phyloP scores from a whole-genome alignment of 2,113 vertebrate genomes.

The Forbesichthys papilliferus region DNA sequence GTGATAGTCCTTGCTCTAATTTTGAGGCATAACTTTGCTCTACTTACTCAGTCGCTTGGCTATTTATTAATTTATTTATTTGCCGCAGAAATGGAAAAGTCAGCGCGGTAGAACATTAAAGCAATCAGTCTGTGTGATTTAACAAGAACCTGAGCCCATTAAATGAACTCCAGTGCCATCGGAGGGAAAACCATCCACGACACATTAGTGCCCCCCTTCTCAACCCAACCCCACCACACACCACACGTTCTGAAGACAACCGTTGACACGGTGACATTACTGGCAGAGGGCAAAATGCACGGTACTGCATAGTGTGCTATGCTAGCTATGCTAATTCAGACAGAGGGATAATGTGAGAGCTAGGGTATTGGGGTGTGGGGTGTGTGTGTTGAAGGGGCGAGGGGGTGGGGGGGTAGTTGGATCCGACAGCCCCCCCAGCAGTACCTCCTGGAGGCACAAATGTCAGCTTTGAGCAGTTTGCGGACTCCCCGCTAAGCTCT shows the following conservation, averaged over 20 bases:
- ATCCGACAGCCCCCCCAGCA: constrained; percentile 70
- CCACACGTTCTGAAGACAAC: constrained; percentile 37
- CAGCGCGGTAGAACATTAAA: constrained; percentile 78
- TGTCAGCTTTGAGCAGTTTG: constrained; percentile 84
- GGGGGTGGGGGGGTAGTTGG: constrained; percentile 39
- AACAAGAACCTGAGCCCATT: constrained; percentile 78
- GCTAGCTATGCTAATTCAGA: constrained; percentile 39
- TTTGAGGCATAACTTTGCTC: neutral
- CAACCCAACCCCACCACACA: neutral
- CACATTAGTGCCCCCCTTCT: constrained; percentile 70
- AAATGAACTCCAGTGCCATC: constrained; percentile 70
- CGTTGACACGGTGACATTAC: constrained; percentile 48
- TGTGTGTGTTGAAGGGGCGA: neutral
- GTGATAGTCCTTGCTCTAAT: constrained; percentile 16
- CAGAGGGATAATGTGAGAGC: neutral
- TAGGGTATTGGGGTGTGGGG: neutral
- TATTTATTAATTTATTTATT: constrained; percentile 75
- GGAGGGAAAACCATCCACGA: constrained; percentile 57
- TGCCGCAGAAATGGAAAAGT: constrained; percentile 64
- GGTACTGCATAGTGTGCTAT: constrained; percentile 16
- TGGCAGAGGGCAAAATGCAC: constrained; percentile 49
- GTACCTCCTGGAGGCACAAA: constrained; percentile 81
- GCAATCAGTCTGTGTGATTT: constrained; percentile 79
- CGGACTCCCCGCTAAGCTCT: constrained; percentile 82
- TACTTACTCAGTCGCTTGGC: constrained; percentile 60